Evolutionary conservation across 2,888 invertebrate species (phyloP), one percentile per base, ranked within the genome.

Genomic region (Melinaea menophilus): DNA sequence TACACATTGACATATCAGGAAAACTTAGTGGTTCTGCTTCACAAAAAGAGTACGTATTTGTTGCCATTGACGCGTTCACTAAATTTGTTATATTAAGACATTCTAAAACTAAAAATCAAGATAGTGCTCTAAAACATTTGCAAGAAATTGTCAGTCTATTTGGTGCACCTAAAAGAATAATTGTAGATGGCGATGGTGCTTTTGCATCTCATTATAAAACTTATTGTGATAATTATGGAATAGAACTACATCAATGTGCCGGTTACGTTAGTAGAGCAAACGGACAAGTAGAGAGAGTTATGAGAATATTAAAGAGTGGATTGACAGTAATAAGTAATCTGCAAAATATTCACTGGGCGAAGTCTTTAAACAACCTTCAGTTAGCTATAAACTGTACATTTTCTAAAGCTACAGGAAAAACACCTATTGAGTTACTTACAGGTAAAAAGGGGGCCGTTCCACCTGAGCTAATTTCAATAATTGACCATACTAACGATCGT

Each of bases 341-440:
- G 4, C 31, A 59, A 1, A 58, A 56, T 11, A 69, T 66, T 56
- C 56, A 61, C 31, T 72, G 71, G 70, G 69, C 66, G 55, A 55
- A 62, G 48, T 67, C 64, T n/a, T 51, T 73, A 5, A 70, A 71
- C 1, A 69, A 72, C 47, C 60, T 72, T 1, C 72, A 72, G 33
- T 54, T 73, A 12, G 69, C 72, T 1, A 64, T 73, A 3, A 73
- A 71, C 61, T 48, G 64, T 57, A 65, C 69, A 1, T 61, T 66
- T 31, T 56, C 58, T 60, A 70, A 66, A 64, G 68, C 64, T 46
- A 68, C 70, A 1, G 69, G 70, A 2, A 58, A 61, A 2, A 68
- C 64, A 12, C 70, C 71, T 2, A 67, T 71, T 55, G 66, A 70
- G 47, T 63, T 71, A 2, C 64, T 72, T 22, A 67, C 67, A 7